Conservation (phyloP, 2,888 invertebrate genomes). For the Rotaria macrura region DNA sequence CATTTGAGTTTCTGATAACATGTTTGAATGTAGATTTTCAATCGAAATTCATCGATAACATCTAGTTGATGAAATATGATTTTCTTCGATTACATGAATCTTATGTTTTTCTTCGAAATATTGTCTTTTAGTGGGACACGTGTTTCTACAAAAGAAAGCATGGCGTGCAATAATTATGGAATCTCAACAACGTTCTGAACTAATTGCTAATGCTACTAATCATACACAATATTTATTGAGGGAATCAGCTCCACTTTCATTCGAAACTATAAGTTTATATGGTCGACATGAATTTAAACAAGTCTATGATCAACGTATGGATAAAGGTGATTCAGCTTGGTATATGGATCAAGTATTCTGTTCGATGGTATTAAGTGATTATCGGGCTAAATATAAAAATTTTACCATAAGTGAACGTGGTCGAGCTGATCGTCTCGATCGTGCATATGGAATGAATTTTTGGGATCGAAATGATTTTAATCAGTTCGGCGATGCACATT, state of each 20-base stretch:
- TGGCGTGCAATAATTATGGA: background rate
- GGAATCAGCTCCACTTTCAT: background rate
- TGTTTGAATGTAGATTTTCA: too few relatives aligned
- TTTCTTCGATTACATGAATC: too few relatives aligned
- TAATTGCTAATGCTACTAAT: background rate
- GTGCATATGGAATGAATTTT: background rate
- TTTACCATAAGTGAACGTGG: background rate
- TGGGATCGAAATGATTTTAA: background rate
- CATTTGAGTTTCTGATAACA: too few relatives aligned
- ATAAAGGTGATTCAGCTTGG: conserved; percentile 17
- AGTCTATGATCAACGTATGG: background rate
- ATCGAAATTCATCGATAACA: too few relatives aligned
- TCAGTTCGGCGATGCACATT: conserved; percentile 10
- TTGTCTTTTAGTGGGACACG: background rate
- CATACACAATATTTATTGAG: background rate
- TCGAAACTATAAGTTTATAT: background rate
- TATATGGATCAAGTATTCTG: background rate
- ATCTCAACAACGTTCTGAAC: background rate
- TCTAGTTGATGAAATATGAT: too few relatives aligned
- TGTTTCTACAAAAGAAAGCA: background rate
- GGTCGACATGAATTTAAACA: background rate
- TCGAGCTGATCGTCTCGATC: background rate
- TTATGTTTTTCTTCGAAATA: background rate
- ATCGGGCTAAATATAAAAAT: background rate
- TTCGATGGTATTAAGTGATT: background rate